Evolutionary conservation across 2,113 vertebrate genomes (phyloP), one percentile per base, ranked within the genome.

Genomic region (Pseudorectes ferrugineus): DNA sequence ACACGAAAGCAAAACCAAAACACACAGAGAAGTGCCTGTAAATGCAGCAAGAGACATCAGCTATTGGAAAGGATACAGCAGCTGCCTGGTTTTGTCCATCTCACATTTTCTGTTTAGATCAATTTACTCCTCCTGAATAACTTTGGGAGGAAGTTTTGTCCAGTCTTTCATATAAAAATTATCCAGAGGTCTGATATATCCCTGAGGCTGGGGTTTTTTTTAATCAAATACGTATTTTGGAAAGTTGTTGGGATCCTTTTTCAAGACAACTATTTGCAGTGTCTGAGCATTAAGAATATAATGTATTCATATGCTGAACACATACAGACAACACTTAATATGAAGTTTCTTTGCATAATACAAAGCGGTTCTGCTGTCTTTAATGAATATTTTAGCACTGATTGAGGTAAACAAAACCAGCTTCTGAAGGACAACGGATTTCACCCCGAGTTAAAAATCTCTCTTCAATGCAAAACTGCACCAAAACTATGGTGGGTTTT

Each of bases 311-410:
- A 96, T 70, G 90, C 95, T 89, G 95, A 97, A 95, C 92, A 72
- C 95, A 96, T 43, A 94, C 93, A 96, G 95, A 78, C 91, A 94
- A 93, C 79, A 93, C 72, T 88, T 94, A 94, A 95, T 91, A 91
- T 66, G 63, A 95, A 93, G 77, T 95, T 97, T 96, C 96, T 95
- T 96, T 97, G 96, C 97, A 98, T 97, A 97, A 97, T 93, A 95
- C 93, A 97, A 94, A 88, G 84, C 95, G 91, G 93, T 95, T 95
- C 95, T 97, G 85, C 91, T 97, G 75, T 85, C 76, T 96, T 94
- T 95, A 97, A 98, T 96, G 97, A 98, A 98, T 98, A 98, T 98
- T 98, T 98, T 97, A 98, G 95, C 96, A 97, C 95, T 97, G 97
- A 97, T 96, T 97, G 96, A 96, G 95, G 97, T 96, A 98, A 98